Conservation (phyloP, 2,888 invertebrate species). For the Chloromyia formosa region DNA sequence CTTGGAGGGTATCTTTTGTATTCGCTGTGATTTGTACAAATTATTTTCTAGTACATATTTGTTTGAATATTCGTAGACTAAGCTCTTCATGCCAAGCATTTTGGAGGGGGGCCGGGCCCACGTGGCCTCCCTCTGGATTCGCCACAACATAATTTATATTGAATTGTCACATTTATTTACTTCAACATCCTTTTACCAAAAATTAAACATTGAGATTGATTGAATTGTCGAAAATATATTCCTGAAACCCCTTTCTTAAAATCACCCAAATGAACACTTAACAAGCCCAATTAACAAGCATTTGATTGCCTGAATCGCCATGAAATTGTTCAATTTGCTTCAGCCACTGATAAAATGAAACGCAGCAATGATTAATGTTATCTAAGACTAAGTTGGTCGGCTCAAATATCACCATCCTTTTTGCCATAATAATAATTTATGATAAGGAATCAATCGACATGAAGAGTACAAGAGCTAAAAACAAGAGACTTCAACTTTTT, state of each 20-base stretch:
- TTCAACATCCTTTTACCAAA: no score
- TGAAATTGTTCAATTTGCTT: constrained; percentile 19
- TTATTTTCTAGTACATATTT: no score
- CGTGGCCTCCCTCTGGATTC: no score
- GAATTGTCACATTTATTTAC: no score
- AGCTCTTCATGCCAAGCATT: no score
- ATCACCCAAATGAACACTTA: not conserved
- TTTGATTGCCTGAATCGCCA: constrained; percentile 15
- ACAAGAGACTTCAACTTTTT: constrained; percentile 2
- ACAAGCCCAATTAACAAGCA: constrained; percentile 7
- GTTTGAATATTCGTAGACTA: no score
- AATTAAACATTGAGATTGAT: no score
- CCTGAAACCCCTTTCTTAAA: not conserved
- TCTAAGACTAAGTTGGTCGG: not conserved
- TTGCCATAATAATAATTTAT: constrained; percentile 1
- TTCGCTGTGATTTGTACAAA: no score
- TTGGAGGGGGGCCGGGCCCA: no score
- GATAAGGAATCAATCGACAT: constrained; percentile 23
- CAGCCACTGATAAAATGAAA: not conserved
- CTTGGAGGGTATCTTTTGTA: no score
- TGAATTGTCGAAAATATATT: no score
- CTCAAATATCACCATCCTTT: not conserved
- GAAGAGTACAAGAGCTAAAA: not conserved
- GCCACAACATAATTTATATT: no score
- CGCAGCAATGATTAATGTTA: constrained; percentile 20